Percentiles rank a stretch among this genome's conserved stretches.
phyloP scores from a whole-genome alignment of 2,113 vertebrate genomes.

The Onychostoma macrolepis region DNA sequence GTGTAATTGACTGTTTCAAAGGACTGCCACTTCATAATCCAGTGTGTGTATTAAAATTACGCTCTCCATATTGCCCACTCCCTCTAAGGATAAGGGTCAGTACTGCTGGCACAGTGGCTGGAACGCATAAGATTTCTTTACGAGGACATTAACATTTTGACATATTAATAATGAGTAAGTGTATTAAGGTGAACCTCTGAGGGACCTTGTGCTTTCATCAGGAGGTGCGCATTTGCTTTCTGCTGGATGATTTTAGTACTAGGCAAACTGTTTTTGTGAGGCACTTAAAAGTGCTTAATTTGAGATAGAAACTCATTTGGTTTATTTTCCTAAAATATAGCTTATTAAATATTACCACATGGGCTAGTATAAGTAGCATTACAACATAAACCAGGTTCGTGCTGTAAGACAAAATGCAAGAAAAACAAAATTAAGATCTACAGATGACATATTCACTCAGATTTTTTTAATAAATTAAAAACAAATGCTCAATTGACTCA shows the following conservation, averaged over 20 bases:
- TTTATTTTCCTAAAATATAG: slow-evolving; percentile 29
- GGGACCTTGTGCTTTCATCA: slow-evolving; percentile 67
- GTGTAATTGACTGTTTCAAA: slow-evolving; percentile 94
- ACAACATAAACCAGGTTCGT: background rate
- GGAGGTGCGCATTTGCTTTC: slow-evolving; percentile 64
- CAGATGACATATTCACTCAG: background rate
- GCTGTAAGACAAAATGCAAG: background rate
- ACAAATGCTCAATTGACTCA: background rate
- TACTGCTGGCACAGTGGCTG: slow-evolving; percentile 87
- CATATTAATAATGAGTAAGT: slow-evolving; percentile 95
- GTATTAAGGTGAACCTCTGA: slow-evolving; percentile 73
- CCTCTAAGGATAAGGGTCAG: slow-evolving; percentile 91
- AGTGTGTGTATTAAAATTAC: slow-evolving; percentile 89
- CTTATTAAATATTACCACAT: slow-evolving; percentile 7
- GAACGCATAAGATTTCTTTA: slow-evolving; percentile 91
- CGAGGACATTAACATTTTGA: slow-evolving; percentile 91
- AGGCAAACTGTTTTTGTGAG: slow-evolving; percentile 43
- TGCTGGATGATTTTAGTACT: slow-evolving; percentile 60
- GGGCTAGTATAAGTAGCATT: background rate
- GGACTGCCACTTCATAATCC: slow-evolving; percentile 75
- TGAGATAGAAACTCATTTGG: slow-evolving; percentile 16
- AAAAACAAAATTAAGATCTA: background rate
- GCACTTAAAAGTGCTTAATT: slow-evolving; percentile 47
- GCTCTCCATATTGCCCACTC: slow-evolving; percentile 84
- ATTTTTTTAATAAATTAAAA: background rate